Base-by-base conservation (phyloP, 2,888 invertebrate genomes). In the Camponotus fellah region DNA sequence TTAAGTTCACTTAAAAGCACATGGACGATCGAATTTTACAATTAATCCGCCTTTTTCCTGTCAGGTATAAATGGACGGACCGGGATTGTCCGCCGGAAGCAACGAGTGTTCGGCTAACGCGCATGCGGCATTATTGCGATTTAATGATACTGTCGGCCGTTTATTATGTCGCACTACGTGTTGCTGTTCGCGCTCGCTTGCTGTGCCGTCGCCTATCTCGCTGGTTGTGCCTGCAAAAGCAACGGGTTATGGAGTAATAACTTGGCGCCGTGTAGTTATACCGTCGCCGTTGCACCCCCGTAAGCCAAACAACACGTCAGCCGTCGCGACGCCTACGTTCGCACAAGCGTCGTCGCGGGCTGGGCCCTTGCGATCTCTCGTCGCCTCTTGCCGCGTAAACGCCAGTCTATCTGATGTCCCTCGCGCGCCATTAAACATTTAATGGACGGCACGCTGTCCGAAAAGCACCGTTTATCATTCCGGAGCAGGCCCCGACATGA, bases 191-290 rank as follows among this genome's bases (percentile, higher is more conserved):
- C 69, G 56, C 53, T 72, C 60, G 74, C 53, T 72, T 46, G 74
- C 74, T 40, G 26, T 34, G 64, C 60, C 64, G 65, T n/a, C 74
- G 74, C 77, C 84, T 87, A 88, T 88, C 86, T 89, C 85, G 82
- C 60, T 69, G 74, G 82, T 64, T 62, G 75, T 40, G 86, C 85
- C 88, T 88, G 86, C 89, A 91, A 92, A 92, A 92, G 91, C 90
- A 90, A 91, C 86, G 89, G 85, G 88, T 91, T 92, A 90, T 89
- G 86, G 89, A 89, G 90, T 89, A 92, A 92, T 92, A 92, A 92
- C 89, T 87, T 84, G 83, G 64, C 69, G 82, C 53, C 72, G 84
- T 83, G 56, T 64, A 83, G 53, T 53, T 53, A 72, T 62, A 77
- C 21, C 53, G 43, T 53, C 43, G 40, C 21, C 53, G 60, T 68